phyloP scores from a whole-genome alignment of 2,113 vertebrate species.

The Cacatua alba region DNA sequence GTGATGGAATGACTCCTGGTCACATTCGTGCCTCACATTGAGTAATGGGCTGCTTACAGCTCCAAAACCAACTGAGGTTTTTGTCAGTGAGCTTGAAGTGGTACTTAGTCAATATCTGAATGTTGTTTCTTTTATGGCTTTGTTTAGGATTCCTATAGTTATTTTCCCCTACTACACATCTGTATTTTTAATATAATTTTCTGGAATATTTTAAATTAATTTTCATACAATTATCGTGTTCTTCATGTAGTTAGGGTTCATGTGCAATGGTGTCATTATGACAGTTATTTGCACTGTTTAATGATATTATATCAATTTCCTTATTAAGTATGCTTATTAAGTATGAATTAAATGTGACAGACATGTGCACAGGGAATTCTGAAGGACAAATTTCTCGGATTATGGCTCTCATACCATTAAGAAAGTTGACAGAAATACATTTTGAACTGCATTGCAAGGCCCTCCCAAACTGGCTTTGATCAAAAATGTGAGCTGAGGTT shows the following conservation, averaged over 20 bases:
- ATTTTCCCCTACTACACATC: not conserved
- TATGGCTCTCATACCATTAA: not conserved
- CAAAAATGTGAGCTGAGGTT: not conserved
- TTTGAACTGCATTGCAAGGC: not conserved
- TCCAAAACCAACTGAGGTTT: not conserved
- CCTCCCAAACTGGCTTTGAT: not conserved
- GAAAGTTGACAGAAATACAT: not conserved
- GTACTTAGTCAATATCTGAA: not conserved
- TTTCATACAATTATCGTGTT: not conserved
- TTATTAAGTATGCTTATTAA: not conserved
- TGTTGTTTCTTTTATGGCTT: not conserved
- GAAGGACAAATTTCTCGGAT: not conserved
- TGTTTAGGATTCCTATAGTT: not conserved
- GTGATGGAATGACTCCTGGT: not conserved
- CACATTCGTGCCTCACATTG: fast-evolving
- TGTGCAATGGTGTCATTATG: not conserved
- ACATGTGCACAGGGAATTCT: not conserved
- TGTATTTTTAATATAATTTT: not conserved
- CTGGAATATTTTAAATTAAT: not conserved
- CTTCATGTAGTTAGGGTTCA: not conserved
- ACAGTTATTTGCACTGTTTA: constrained; percentile 27
- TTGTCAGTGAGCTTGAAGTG: not conserved
- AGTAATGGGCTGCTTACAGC: fast-evolving
- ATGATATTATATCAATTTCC: not conserved
- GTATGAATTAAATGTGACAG: not conserved